These are phyloP conservation scores for Ceyx melanurus DNA, from an alignment of 2,113 vertebrate genomes.

Conservation along the genomic window DNA sequence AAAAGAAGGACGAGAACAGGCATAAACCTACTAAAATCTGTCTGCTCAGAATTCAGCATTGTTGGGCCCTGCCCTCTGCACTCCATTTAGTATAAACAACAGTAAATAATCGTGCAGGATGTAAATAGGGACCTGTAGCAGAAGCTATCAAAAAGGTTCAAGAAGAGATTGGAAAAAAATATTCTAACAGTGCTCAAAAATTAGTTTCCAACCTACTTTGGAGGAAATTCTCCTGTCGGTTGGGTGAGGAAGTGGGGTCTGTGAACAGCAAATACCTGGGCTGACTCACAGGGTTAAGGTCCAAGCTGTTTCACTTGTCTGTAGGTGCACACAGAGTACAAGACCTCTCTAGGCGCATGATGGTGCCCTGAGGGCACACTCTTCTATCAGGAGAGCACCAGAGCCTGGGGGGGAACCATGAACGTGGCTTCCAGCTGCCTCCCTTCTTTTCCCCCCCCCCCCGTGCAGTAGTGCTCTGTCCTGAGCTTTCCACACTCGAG, in stretches of 20 bases:
- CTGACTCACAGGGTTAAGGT: not conserved
- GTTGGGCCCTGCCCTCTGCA: not conserved
- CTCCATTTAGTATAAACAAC: not conserved
- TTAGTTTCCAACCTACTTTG: rapidly evolving
- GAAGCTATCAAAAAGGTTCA: not conserved
- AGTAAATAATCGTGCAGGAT: not conserved
- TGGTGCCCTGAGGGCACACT: not conserved
- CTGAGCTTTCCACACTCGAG: rapidly evolving
- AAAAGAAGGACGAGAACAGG: not conserved
- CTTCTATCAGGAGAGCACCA: not conserved
- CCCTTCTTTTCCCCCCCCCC: too few relatives aligned
- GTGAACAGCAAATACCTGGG: not conserved
- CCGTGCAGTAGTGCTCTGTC: not conserved
- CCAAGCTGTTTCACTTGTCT: not conserved
- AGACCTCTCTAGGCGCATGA: not conserved
- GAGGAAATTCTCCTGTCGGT: rapidly evolving
- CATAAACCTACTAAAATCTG: not conserved
- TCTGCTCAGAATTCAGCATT: not conserved
- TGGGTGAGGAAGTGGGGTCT: not conserved
- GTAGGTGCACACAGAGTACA: not conserved
- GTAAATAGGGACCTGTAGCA: not conserved
- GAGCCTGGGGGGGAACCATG: not conserved
- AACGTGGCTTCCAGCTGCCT: too few relatives aligned
- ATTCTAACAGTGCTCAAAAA: not conserved
- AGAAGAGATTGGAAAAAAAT: not conserved